Conservation (phyloP, 2,797 vertebrate species). For the Myoxocephalus aenaeus region DNA sequence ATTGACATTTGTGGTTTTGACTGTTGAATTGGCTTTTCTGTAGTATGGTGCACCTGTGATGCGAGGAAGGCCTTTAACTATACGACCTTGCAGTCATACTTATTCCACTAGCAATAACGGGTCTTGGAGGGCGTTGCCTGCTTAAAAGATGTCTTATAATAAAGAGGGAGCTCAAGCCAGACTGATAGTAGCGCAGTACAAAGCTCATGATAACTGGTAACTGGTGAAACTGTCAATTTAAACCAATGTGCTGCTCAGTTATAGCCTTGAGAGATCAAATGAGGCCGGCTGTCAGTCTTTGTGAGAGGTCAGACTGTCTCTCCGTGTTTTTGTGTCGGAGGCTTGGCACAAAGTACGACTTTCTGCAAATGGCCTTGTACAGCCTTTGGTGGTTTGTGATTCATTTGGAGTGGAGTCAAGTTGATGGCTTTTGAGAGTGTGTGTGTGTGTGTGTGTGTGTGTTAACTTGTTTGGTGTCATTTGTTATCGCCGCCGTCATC, state of each 20-base stretch:
- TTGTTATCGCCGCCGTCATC: conserved; percentile 51
- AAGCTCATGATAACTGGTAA: conserved; percentile 39
- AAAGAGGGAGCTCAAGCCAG: conserved; percentile 4
- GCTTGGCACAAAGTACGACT: conserved; percentile 29
- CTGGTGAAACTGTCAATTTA: conserved; percentile 43
- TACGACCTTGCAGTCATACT: not conserved
- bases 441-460: conserved; percentile 7
- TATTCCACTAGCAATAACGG: conserved; percentile 16
- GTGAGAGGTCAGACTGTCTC: conserved; percentile 41
- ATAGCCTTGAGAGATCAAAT: conserved; percentile 53
- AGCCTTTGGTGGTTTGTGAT: conserved; percentile 31
- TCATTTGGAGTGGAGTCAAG: conserved; percentile 42
- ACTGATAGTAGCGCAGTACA: not conserved
- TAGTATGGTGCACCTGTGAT: not conserved
- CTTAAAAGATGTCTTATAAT: conserved; percentile 13
- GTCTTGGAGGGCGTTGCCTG: not conserved
- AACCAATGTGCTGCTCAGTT: conserved; percentile 30
- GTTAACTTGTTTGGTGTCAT: conserved; percentile 42
- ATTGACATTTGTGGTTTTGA: conserved; percentile 14
- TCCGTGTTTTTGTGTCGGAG: conserved; percentile 53
- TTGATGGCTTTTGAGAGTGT: conserved; percentile 48
- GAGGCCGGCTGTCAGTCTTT: conserved; percentile 46
- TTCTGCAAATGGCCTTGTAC: conserved; percentile 46
- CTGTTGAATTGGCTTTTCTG: conserved; percentile 12
- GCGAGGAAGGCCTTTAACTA: not conserved